These are phyloP conservation scores for Girardia tigrina DNA, from an alignment of 2,888 invertebrate species.

Conservation along the genomic window DNA sequence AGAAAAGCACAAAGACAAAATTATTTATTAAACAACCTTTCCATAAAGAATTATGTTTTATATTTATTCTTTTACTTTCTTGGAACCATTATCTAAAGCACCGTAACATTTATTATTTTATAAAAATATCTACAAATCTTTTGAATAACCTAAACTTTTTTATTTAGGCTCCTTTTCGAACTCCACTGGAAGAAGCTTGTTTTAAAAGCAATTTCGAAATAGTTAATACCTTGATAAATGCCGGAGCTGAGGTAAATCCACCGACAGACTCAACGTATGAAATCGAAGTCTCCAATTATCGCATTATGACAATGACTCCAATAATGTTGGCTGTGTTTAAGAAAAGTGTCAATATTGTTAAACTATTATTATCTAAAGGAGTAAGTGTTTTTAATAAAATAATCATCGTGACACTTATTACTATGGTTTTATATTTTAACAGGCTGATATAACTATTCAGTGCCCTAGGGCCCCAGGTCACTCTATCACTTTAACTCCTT, in stretches of 20 bases:
- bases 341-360: not conserved
- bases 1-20: no score
- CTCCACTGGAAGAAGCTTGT: slow-evolving; percentile 4
- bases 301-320: not conserved
- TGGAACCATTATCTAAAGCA: no score
- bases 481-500: not conserved
- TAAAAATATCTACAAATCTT: no score
- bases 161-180: not conserved
- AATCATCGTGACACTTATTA: not conserved
- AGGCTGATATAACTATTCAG: not conserved
- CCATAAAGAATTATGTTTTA: no score
- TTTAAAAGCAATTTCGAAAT: not conserved
- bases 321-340: not conserved
- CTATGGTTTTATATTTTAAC: not conserved
- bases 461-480: not conserved
- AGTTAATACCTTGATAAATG: not conserved
- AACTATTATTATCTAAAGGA: not conserved
- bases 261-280: not conserved
- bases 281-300: not conserved
- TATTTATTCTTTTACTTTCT: not conserved
- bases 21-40: no score
- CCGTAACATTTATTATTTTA: no score
- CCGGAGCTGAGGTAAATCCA: not conserved
- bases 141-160: no score
- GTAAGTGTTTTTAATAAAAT: not conserved